Base-by-base conservation (phyloP, 30 jellyfish, hydroid and myxozoan species). In the Aurelia coerulea region DNA sequence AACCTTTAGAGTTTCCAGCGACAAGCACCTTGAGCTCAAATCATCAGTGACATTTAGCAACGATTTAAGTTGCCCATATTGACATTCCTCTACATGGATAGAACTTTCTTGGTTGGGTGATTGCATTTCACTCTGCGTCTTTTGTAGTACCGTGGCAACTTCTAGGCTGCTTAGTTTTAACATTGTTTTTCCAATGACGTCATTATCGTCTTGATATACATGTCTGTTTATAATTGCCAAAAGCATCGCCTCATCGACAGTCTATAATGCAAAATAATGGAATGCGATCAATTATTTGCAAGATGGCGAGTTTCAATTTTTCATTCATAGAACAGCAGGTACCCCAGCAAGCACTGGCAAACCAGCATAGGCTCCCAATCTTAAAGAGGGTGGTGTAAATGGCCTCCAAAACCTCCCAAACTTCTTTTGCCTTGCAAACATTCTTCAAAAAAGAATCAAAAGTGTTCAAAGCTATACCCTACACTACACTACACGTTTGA, bases 171-270 rank as follows among this genome's bases (percentile, higher is more conserved):
- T 81, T 53, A 91, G 46, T 33, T 70, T 78, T 68, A 85, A 39
- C 32, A 84, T 17, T 17, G 70, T 46, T 18, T 75, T 71, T 18
- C 97, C 95, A 34, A 91, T 29, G 17, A 73, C 56, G 67, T 91
- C 97, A 73, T 56, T 56, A 53, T 91, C 95, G 59, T 91, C 97
- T 63, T 84, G 90, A 69, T 84, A 91, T 46, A 91, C 54, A 62
- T 75, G 92, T 62, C 92, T 76, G 90, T 91, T 81, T 15, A 80
- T 69, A 65, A 91, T 77, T 42, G 52, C 66, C 17, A 74, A 35
- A 1, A 85, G 41, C 67, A 74, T 12, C n/a, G 62, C 82, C 65
- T 84, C 97, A 42, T 78, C 89, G 80, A 68, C 23, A 31, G 80
- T 63, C 84, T 76, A 53, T 10, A 58, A 69, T 17, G 37, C 42